phyloP scores from a whole-genome alignment of 2,797 vertebrate species.

The Eulemur coronatus region DNA sequence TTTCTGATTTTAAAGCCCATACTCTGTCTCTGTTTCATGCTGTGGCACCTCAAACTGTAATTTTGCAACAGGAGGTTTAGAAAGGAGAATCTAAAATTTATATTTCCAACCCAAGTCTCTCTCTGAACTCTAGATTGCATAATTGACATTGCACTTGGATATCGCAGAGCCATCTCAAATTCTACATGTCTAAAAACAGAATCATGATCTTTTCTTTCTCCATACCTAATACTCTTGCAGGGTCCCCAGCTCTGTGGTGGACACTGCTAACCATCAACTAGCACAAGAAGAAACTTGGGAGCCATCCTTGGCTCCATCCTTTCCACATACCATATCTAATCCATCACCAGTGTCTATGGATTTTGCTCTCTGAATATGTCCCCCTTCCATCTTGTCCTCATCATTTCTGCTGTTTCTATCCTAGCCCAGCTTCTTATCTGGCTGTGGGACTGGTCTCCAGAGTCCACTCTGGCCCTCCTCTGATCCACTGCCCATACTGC shows the following conservation, averaged over 20 bases:
- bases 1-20: not conserved
- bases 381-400: not conserved
- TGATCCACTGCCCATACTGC: not conserved
- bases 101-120: not conserved
- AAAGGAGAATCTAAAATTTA: not conserved
- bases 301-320: not conserved
- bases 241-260: not conserved
- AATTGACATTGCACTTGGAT: not conserved
- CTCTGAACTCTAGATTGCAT: not conserved
- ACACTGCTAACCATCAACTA: not conserved
- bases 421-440: not conserved
- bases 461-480: not conserved
- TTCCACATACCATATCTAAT: not conserved
- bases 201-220: not conserved
- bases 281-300: not conserved
- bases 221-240: not conserved
- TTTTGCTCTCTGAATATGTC: not conserved
- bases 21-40: not conserved
- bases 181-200: not conserved
- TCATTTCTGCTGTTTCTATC: not conserved
- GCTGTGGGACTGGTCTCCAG: not conserved
- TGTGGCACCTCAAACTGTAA: not conserved
- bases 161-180: not conserved
- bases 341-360: not conserved
- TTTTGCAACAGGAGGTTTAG: not conserved